phyloP scores from a whole-genome alignment of 2,797 vertebrate genomes.

The Alca torda region DNA sequence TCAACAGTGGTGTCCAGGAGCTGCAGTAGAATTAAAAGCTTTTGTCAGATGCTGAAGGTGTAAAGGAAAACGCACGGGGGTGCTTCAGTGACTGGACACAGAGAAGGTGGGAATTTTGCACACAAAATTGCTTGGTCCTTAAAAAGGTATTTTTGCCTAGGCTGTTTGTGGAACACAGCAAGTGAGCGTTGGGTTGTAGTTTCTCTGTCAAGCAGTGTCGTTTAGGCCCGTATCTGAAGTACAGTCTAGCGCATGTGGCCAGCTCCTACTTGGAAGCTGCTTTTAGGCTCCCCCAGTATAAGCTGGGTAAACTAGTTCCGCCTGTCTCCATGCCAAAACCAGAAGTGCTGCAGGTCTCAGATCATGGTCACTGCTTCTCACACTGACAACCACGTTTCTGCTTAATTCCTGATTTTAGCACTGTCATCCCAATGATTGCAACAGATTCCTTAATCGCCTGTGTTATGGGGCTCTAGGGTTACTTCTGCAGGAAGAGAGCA shows the following conservation, averaged over 20 bases:
- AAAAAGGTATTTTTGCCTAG: not conserved
- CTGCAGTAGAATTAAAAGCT: not conserved
- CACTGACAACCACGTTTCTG: not conserved
- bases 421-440: not conserved
- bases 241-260: accelerated
- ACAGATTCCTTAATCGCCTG: not conserved
- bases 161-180: not conserved
- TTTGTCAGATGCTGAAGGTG: not conserved
- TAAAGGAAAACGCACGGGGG: not conserved
- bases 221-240: not conserved
- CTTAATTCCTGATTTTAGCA: accelerated
- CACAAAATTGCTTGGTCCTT: not conserved
- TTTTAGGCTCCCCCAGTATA: not conserved
- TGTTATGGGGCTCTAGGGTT: not conserved
- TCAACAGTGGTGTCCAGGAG: not conserved
- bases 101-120: not conserved
- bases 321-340: accelerated
- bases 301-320: not conserved
- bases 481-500: not conserved
- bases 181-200: not conserved
- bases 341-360: accelerated
- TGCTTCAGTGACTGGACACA: not conserved
- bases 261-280: not conserved
- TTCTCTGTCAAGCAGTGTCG: not conserved
- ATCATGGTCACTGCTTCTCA: not conserved